phyloP scores from a whole-genome alignment of 1,140 invertebrate genomes.

The Linepithema humile region DNA sequence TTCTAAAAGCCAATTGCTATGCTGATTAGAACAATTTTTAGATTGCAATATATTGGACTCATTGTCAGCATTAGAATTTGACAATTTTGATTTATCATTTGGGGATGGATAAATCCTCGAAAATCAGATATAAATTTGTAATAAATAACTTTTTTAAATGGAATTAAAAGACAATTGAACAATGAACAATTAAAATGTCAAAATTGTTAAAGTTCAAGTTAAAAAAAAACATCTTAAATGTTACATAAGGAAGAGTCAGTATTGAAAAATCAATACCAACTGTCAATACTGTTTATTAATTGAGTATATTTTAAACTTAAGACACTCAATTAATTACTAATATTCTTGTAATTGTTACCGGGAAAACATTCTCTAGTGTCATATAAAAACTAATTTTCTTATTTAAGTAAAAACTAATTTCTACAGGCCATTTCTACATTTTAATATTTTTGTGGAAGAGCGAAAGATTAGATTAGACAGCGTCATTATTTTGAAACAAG shows the following conservation, averaged over 20 bases:
- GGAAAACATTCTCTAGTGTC: background rate
- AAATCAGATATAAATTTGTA: background rate
- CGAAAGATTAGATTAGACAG: constrained; percentile 9
- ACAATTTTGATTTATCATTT: background rate
- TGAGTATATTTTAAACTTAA: background rate
- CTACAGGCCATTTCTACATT: too few species aligned
- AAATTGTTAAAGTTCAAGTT: background rate
- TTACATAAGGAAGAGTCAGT: background rate
- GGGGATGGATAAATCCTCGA: background rate
- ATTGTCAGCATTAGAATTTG: background rate
- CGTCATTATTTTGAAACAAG: background rate
- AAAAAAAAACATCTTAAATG: background rate
- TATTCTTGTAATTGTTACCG: background rate
- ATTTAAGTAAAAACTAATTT: background rate
- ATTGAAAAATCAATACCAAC: too few species aligned
- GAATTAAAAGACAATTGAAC: background rate
- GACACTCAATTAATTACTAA: background rate
- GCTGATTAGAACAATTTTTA: background rate
- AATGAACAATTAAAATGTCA: background rate
- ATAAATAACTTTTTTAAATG: background rate
- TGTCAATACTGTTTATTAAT: background rate
- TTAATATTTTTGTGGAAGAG: background rate
- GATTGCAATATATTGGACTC: background rate
- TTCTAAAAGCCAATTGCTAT: background rate
- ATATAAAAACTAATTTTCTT: background rate